Percentiles rank a stretch among this genome's conserved stretches.
These are phyloP conservation scores for Pseudonaja textilis DNA, from an alignment of 2,113 vertebrate species.

Conservation along the genomic window DNA sequence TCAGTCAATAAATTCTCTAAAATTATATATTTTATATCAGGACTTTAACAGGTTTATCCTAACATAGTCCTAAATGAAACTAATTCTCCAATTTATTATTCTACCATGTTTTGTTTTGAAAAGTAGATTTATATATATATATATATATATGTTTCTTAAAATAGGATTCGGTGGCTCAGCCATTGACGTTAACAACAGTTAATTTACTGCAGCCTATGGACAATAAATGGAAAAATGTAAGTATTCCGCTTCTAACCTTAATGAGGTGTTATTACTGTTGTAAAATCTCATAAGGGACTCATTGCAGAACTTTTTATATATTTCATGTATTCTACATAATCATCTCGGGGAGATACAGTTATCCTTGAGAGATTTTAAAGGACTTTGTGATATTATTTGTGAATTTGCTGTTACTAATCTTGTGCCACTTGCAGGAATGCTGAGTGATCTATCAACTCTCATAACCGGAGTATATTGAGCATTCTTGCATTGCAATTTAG, in stretches of 20 bases:
- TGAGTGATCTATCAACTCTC: neutral
- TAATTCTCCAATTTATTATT: neutral
- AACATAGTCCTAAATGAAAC: neutral
- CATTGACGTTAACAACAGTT: slow-evolving; percentile 39
- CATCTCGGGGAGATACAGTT: neutral
- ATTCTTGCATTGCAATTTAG: neutral
- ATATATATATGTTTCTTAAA: neutral
- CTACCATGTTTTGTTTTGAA: neutral
- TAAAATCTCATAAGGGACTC: too few species aligned
- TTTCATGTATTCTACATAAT: neutral
- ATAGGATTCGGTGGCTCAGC: slow-evolving; percentile 50
- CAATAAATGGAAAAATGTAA: slow-evolving; percentile 62
- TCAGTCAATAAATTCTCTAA: neutral
- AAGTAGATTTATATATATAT: neutral
- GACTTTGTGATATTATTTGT: neutral
- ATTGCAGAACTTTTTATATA: neutral
- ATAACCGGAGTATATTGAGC: neutral
- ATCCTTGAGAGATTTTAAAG: neutral
- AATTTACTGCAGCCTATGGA: slow-evolving; percentile 62
- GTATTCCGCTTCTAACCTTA: slow-evolving; percentile 17
- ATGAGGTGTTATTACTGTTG: neutral
- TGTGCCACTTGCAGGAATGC: neutral
- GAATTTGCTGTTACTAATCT: neutral
- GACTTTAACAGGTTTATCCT: neutral
- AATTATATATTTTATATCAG: neutral